Conservation (phyloP, 2,888 invertebrate genomes). For the Cepaea hortensis region DNA sequence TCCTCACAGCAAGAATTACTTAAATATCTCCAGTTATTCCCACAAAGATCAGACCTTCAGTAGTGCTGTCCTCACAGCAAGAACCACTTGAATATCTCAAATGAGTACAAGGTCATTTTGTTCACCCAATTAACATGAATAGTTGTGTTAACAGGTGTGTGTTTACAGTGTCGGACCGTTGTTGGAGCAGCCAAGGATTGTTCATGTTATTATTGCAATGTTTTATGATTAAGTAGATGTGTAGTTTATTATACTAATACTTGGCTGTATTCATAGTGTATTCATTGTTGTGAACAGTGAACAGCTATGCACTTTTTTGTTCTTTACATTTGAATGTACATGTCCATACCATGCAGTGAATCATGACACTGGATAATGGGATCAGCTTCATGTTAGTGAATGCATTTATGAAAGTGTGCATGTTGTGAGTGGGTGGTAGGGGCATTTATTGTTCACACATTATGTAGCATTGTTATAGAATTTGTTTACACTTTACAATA, state of each 20-base stretch:
- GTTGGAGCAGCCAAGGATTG: not conserved
- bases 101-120: no score
- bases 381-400: not conserved
- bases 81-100: no score
- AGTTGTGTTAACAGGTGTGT: no score
- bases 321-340: not conserved
- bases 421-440: not conserved
- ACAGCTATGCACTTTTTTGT: conserved; percentile 23
- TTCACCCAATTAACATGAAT: no score
- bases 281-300: conserved; percentile 12
- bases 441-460: not conserved
- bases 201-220: not conserved
- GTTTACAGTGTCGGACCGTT: no score
- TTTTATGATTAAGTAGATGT: not conserved
- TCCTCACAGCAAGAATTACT: no score
- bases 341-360: not conserved
- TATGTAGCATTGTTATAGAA: no score
- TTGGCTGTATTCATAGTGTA: conserved; percentile 4
- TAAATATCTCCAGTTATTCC: no score
- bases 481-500: no score
- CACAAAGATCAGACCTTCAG: no score
- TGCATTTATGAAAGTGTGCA: not conserved
- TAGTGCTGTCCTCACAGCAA: no score
- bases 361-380: not conserved
- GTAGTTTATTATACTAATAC: not conserved